Evolutionary conservation across 2,113 vertebrate species (phyloP).

Genomic region (Vulpes ferrilata): DNA sequence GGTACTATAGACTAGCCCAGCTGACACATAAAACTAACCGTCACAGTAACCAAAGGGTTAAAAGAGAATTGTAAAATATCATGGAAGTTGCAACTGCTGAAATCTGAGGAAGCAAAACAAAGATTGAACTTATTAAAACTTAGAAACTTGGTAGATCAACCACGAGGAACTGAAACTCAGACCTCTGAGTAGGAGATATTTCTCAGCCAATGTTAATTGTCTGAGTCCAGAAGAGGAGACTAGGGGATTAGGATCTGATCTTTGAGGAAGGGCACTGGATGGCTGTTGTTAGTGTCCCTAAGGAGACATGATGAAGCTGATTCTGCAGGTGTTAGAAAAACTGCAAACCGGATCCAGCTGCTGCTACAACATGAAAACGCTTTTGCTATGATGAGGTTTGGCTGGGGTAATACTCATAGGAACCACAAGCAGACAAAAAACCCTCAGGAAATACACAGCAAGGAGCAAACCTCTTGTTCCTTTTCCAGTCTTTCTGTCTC

Average conservation of each 20-base stretch:
- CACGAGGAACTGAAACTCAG: conserved; percentile 14
- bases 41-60: background rate
- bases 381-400: background rate
- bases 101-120: background rate
- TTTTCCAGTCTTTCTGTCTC: background rate
- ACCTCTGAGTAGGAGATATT: background rate
- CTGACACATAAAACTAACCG: background rate
- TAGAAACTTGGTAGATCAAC: background rate
- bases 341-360: background rate
- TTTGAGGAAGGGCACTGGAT: background rate
- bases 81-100: background rate
- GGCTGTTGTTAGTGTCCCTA: background rate
- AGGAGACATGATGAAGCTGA: background rate
- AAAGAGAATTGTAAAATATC: background rate
- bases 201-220: background rate
- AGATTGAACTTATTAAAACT: background rate
- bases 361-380: background rate
- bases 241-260: background rate
- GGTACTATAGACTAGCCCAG: background rate
- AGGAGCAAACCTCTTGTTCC: background rate
- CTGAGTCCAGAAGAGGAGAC: background rate
- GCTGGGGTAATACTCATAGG: background rate
- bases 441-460: background rate
- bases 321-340: background rate
- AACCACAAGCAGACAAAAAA: background rate